Percentiles rank a stretch among this genome's conserved stretches.
Evolutionary conservation across 1,140 invertebrate species (phyloP).

Genomic region (Lordiphosa collinella): DNA sequence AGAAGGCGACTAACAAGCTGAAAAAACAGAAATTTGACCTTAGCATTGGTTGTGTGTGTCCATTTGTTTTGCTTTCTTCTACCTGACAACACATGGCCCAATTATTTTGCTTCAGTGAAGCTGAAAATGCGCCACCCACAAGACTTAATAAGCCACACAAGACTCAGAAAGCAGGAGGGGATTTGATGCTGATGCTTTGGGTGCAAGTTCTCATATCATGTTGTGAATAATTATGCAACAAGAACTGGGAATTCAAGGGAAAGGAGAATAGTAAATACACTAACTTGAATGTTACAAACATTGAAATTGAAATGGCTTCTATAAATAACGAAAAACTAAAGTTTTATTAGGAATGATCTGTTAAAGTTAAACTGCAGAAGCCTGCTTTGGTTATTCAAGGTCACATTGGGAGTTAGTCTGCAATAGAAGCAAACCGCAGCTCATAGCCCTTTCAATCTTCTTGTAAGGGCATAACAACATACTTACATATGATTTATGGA

Average conservation of each 20-base stretch:
- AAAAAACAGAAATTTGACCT: constrained; percentile 29
- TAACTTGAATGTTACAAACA: too few relatives aligned
- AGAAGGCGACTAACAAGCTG: constrained; percentile 26
- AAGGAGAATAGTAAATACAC: neutral
- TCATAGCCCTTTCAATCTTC: neutral
- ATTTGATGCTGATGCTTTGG: constrained; percentile 4
- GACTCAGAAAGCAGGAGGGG: constrained; percentile 3
- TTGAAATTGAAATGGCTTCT: too few relatives aligned
- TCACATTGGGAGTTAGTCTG: too few relatives aligned
- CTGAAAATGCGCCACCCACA: constrained; percentile 44
- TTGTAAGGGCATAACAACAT: constrained; percentile 4
- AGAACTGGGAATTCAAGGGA: neutral
- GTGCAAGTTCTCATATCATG: constrained; percentile 30
- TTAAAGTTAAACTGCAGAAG: too few relatives aligned
- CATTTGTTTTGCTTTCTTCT: constrained; percentile 7
- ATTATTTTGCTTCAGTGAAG: constrained; percentile 57
- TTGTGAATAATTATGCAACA: constrained; percentile 44
- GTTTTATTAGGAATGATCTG: too few relatives aligned
- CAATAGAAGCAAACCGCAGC: neutral
- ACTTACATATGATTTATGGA: constrained; percentile 46
- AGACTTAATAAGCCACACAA: constrained; percentile 49
- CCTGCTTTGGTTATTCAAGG: too few relatives aligned
- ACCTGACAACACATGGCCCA: constrained; percentile 46
- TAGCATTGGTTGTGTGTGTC: constrained; percentile 7
- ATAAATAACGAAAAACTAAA: neutral